Evolutionary conservation across 2,888 invertebrate species (phyloP), one percentile per base, ranked within the genome.

Genomic region (Brachynemurus nebulosus): DNA sequence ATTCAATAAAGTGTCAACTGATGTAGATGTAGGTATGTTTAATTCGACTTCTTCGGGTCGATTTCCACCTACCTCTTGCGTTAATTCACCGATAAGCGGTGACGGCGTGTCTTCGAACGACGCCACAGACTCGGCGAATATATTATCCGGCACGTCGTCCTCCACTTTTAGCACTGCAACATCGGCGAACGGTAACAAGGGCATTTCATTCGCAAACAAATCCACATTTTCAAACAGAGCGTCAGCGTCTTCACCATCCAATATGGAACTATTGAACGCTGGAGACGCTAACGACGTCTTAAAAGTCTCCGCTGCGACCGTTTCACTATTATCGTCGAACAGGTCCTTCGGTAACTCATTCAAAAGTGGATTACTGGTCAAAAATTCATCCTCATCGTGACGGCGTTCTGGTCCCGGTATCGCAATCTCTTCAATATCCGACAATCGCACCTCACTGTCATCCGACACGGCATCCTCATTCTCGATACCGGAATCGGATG

Each of bases 61-160:
- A n/a, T n/a, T n/a, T n/a, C n/a, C 30, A 30, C 30, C 4, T 30
- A 30, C 30, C 30, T 30, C 30, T 30, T 30, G 30, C n/a, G 30
- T 30, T 30, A 30, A 30, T 30, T 30, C 30, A 12, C n/a, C n/a
- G 14, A 30, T 30, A 30, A 30, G n/a, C 14, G 30, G 30, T 30
- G 4, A n/a, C 9, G 6, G 11, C n/a, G 30, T 14, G 4, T 6
- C 30, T 30, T 30, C 30, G 14, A 30, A 30, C n/a, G 14, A 12
- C n/a, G n/a, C n/a, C n/a, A n/a, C n/a, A n/a, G n/a, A n/a, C n/a
- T 30, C 30, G n/a, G 30, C n/a, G 14, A 30, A 30, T 30, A 30
- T 30, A 30, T 30, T 30, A 12, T 30, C 30, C 14, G 30, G 30
- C 14, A 30, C 30, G 4, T 30, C 30, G n/a, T 30, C 30, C 2